Evolutionary conservation across 2,113 vertebrate genomes (phyloP), one percentile per base, ranked within the genome.

Genomic region (Charina bottae): DNA sequence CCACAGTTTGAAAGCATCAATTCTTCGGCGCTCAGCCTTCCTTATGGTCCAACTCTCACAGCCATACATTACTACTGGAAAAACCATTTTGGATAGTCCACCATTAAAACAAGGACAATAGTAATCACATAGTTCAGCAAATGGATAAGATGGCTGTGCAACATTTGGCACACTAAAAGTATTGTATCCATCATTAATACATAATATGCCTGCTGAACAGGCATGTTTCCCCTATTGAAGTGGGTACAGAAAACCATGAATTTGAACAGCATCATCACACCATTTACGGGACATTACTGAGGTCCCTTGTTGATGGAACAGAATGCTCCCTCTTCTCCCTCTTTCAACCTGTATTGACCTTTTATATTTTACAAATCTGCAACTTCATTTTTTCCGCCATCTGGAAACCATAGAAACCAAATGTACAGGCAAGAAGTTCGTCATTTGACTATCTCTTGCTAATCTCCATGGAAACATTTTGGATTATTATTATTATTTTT

Each of bases 321-420:
- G 78, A 90, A 93, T 19, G 95, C 91, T 89, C 95, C 94, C 95
- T 96, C 95, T 62, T 93, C 53, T 92, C 26, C 54, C 83, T 94
- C 90, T 93, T 37, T 94, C 96, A 91, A 90, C 96, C 96, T 95
- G 89, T 90, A 94, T 94, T 94, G 95, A 96, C 89, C 68, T 97
- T 96, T 96, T 95, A 92, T n/a, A 92, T 87, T 90, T 88, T 90
- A 93, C 93, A 94, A 92, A 93, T 96, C 95, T 91, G 93, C 94
- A 94, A 96, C 94, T 97, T 97, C 96, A 92, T 49, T 56, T 90
- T 46, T 19, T 10, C 64, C 72, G 68, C 49, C 60, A 96, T 97
- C 97, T 98, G 97, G 98, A 98, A 98, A 98, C 98, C 98, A 98
- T 98, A 97, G 98, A 97, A 98, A 98, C 97, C 97, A 96, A 97